phyloP scores from a whole-genome alignment of 2,888 invertebrate species.

The Callyntrura sp. region DNA sequence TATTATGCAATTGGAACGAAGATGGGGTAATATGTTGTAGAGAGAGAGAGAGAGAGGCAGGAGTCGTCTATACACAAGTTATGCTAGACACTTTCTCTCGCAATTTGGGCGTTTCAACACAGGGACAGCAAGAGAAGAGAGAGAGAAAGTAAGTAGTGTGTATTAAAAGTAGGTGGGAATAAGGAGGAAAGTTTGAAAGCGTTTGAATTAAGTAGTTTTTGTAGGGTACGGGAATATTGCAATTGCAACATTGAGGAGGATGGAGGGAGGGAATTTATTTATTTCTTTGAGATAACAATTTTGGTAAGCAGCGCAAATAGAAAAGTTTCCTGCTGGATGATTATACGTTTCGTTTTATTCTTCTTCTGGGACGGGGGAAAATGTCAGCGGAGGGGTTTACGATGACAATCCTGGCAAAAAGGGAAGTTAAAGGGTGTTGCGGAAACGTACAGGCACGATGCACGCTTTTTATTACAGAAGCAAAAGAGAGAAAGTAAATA shows the following conservation, averaged over 20 bases:
- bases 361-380: not conserved
- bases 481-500: too few species aligned
- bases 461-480: too few species aligned
- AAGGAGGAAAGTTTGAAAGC: too few species aligned
- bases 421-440: too few species aligned
- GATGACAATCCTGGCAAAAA: too few species aligned
- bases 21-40: not conserved
- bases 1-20: conserved; percentile 25
- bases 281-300: not conserved
- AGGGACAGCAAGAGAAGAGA: not conserved
- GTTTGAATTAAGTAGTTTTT: too few species aligned
- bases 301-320: not conserved
- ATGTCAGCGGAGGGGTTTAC: not conserved
- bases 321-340: not conserved
- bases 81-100: not conserved
- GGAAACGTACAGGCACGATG: too few species aligned
- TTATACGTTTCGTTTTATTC: not conserved
- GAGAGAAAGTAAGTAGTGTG: not conserved
- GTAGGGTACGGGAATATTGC: not conserved
- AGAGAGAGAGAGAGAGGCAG: too few species aligned
- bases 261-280: not conserved
- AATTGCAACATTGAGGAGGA: not conserved
- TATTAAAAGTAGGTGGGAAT: not conserved
- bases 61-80: too few species aligned
- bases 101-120: not conserved